phyloP scores from a whole-genome alignment of 2,113 vertebrate species.

The Eptatretus burgeri region DNA sequence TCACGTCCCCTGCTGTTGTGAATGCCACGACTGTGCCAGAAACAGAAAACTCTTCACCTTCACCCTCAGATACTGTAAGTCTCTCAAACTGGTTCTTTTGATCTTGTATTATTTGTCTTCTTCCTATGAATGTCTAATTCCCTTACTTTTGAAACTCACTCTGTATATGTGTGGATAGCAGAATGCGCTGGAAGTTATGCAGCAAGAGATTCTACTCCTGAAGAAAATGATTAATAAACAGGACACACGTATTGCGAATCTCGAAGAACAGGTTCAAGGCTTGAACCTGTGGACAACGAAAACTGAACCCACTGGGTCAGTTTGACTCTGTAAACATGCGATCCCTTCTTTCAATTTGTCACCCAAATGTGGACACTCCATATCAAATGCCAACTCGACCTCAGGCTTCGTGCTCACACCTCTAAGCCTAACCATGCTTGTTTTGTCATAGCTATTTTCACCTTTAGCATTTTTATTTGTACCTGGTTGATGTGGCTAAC shows the following conservation, averaged over 20 bases:
- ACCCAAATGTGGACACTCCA: no score
- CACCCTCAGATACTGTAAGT: neutral
- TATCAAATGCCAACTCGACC: no score
- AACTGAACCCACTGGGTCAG: constrained; percentile 21
- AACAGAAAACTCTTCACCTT: constrained; percentile 14
- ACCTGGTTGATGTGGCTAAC: no score
- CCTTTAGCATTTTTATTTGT: no score
- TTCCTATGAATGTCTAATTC: rapidly evolving
- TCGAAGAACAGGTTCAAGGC: constrained; percentile 80
- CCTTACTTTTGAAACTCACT: neutral
- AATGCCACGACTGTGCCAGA: constrained; percentile 11
- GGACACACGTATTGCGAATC: constrained; percentile 62
- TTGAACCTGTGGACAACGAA: constrained; percentile 24
- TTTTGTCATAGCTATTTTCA: no score
- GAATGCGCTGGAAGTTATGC: constrained; percentile 41
- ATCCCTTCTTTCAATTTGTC: no score
- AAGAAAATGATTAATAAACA: constrained; percentile 67
- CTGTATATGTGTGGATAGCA: constrained; percentile 52
- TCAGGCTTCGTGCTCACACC: no score
- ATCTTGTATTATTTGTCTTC: constrained; percentile 9
- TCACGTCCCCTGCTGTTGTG: neutral
- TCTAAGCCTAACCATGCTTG: no score
- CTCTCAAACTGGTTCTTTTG: neutral
- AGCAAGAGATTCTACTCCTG: constrained; percentile 73
- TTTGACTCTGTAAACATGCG: constrained; percentile 6